A percentile compares a stretch with the other conserved stretches of the same genome.
Conservation (phyloP, 2,113 vertebrate genomes). For the Hypocryptadius cinnamomeus region DNA sequence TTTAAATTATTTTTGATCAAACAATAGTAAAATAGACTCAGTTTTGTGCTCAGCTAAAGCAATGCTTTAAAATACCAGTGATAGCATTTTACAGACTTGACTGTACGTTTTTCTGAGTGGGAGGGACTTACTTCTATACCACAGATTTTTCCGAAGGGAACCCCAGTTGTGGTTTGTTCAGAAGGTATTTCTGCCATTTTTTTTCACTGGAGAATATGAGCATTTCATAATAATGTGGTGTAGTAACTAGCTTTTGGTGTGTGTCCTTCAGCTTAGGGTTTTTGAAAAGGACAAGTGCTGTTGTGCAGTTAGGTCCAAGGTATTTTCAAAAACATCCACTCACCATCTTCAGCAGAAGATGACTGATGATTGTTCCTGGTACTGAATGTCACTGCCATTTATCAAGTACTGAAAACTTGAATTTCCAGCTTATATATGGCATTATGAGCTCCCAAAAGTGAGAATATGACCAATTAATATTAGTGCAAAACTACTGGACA, state of each 20-base stretch:
- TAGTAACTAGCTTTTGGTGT: background rate
- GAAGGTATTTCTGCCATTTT: background rate
- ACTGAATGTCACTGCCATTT: background rate
- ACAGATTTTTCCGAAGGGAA: background rate
- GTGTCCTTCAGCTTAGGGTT: background rate
- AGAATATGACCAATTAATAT: background rate
- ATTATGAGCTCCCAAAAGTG: background rate
- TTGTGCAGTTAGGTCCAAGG: background rate
- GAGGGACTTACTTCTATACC: background rate
- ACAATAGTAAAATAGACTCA: background rate
- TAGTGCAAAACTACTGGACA: background rate
- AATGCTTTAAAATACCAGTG: background rate
- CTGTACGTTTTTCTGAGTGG: background rate
- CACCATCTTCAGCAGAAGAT: background rate
- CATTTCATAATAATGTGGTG: background rate
- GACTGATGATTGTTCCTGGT: background rate
- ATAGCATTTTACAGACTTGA: background rate
- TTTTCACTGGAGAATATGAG: background rate
- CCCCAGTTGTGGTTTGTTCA: background rate
- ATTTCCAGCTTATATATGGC: background rate
- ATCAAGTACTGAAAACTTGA: background rate
- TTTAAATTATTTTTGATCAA: background rate
- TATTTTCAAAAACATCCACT: background rate
- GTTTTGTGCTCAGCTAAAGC: background rate
- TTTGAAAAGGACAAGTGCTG: background rate